phyloP scores from a whole-genome alignment of 2,797 vertebrate species.

The Myiotriccus ornatus region DNA sequence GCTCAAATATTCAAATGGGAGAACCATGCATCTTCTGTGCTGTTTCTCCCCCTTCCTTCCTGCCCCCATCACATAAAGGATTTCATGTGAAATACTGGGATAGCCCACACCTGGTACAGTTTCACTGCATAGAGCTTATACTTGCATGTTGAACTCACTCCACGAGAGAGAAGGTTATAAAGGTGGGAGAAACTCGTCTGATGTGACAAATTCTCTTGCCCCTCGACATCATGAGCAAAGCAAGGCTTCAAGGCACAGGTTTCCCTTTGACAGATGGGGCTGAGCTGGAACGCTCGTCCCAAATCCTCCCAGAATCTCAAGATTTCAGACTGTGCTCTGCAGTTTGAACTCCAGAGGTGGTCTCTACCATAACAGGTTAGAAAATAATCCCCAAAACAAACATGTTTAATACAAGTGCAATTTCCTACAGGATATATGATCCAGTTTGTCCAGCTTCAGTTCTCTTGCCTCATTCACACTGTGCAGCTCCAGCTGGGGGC shows the following conservation, averaged over 20 bases:
- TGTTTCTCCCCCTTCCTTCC: not conserved
- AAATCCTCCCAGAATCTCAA: not conserved
- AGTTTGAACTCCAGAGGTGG: not conserved
- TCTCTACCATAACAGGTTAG: not conserved
- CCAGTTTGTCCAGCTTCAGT: not conserved
- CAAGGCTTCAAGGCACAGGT: not conserved
- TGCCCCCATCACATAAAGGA: not conserved
- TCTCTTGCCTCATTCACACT: not conserved
- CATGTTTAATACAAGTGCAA: not conserved
- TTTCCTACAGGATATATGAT: not conserved
- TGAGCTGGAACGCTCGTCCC: not conserved
- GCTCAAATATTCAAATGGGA: not conserved
- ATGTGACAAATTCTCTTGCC: not conserved
- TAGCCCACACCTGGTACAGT: not conserved
- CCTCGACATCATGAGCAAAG: accelerated
- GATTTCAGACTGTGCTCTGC: not conserved
- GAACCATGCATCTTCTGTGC: accelerated
- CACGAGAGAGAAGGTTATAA: not conserved
- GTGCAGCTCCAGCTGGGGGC: accelerated
- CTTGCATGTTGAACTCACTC: not conserved
- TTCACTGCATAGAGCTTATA: not conserved
- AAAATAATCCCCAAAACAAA: not conserved
- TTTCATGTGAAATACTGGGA: not conserved
- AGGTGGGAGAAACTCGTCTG: not conserved
- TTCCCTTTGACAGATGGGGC: not conserved